phyloP scores from a whole-genome alignment of 2,113 vertebrate genomes.

The Nestor notabilis region DNA sequence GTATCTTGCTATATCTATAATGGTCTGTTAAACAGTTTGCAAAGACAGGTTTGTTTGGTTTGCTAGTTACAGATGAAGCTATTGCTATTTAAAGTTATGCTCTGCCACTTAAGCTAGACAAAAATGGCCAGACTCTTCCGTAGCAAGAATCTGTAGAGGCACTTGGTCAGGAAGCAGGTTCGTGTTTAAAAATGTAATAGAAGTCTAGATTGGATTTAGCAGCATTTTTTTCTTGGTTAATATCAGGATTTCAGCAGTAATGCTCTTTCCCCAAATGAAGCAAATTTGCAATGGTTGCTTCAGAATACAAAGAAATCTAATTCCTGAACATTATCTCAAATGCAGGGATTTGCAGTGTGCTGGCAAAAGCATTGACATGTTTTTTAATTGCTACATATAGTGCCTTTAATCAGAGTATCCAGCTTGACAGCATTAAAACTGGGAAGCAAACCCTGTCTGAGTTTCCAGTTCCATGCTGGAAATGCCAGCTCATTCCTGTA shows the following conservation, averaged over 20 bases:
- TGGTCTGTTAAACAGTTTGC: not conserved
- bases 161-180: not conserved
- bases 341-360: not conserved
- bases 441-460: not conserved
- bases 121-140: not conserved
- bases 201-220: not conserved
- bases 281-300: not conserved
- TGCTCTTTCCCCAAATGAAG: not conserved
- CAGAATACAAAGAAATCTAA: not conserved
- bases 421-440: not conserved
- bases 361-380: not conserved
- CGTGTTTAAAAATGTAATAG: not conserved
- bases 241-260: not conserved
- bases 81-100: not conserved
- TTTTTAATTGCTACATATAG: not conserved
- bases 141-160: not conserved
- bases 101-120: not conserved
- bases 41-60: not conserved
- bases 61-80: conserved; percentile 13
- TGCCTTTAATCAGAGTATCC: conserved; percentile 1
- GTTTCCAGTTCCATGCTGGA: not conserved
- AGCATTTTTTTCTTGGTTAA: not conserved
- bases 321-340: not conserved
- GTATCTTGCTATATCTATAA: not conserved
- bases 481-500: not conserved